Base-by-base conservation (phyloP, 2,888 invertebrate species). In the Pteria penguin region DNA sequence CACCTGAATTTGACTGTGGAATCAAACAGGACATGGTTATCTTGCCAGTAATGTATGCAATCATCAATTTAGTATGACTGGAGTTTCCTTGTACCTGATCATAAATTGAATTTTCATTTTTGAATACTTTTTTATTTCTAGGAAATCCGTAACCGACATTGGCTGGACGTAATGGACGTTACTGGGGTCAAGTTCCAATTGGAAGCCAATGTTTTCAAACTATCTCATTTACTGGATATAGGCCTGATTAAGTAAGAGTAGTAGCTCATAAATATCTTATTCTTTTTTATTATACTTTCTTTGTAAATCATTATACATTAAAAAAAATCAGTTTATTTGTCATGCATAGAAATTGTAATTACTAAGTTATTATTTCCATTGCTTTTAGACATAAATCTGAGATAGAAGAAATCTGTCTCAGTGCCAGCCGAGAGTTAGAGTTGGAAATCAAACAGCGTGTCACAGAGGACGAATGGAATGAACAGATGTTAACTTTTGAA, bases 401-500 rank as follows among this genome's bases (percentile, higher is more conserved):
- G 63, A 91, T 92, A 32, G 90, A 90, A 74, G 90, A 91, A 80
- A 92, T 92, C 62, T 92, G 92, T 65, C 84, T 86, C 27, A 88
- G 90, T 60, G 92, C 92, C 18, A 88, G 89, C 77, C 84, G 89
- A 67, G 92, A 92, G 79, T 81, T 91, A 62, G 91, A 92, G 76
- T 85, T 92, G 54, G 92, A 92, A 79, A 88, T 90, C 52, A 91
- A 90, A 82, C 90, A 92, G 89, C 85, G 90, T 52, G 84, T 89
- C 77, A 92, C 91, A 5, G 92, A 92, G 78, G 92, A 92, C 69
- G 92, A 92, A 80, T 92, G 92, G 92, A 92, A 91, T 4, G 92
- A 92, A 79, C 92, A 92, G 85, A 91, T 92, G 67, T 84, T 92
- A 11, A 88, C 88, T 71, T 92, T 92, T 82, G 90, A 91, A 77